Evolutionary conservation across 2,888 invertebrate genomes (phyloP).

Genomic region (Perithous albicinctus): DNA sequence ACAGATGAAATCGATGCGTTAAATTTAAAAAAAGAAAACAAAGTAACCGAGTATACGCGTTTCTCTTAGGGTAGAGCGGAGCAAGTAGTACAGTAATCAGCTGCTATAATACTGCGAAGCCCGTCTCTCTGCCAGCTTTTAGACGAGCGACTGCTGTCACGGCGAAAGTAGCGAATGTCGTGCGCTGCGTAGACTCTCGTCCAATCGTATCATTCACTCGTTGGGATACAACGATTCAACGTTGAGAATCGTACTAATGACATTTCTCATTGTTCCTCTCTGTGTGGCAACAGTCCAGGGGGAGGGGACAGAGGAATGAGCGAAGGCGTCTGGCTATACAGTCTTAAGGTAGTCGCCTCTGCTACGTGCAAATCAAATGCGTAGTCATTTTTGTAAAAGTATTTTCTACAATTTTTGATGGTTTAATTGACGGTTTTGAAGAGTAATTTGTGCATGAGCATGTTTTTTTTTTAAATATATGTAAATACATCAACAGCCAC

Average conservation of each 20-base stretch:
- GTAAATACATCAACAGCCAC: too few species aligned
- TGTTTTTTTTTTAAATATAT: too few species aligned
- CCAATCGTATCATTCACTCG: slow-evolving; percentile 63
- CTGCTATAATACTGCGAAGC: slow-evolving; percentile 76
- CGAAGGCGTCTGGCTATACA: too few species aligned
- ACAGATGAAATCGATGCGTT: slow-evolving; percentile 14
- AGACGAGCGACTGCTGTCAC: slow-evolving; percentile 70
- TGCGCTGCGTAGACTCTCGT: slow-evolving; percentile 18
- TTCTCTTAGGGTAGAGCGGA: slow-evolving; percentile 27
- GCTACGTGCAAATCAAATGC: too few species aligned
- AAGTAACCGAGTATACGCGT: slow-evolving; percentile 8
- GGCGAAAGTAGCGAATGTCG: slow-evolving; percentile 56
- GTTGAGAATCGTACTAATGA: slow-evolving; percentile 61
- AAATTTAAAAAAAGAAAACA: too few species aligned
- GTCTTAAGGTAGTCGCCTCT: too few species aligned
- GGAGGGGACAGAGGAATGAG: background rate
- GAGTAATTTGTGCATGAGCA: too few species aligned
- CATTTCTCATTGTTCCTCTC: slow-evolving; percentile 52
- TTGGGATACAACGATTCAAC: slow-evolving; percentile 45
- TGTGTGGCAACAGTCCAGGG: slow-evolving; percentile 38
- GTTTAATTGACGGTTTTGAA: too few species aligned
- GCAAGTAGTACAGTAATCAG: slow-evolving; percentile 71
- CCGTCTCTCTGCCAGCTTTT: slow-evolving; percentile 73
- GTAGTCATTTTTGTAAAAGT: too few species aligned
- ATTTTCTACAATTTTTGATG: too few species aligned